These are phyloP conservation scores for Brachyalestes nurse DNA, from an alignment of 2,797 vertebrate species.

Conservation along the genomic window DNA sequence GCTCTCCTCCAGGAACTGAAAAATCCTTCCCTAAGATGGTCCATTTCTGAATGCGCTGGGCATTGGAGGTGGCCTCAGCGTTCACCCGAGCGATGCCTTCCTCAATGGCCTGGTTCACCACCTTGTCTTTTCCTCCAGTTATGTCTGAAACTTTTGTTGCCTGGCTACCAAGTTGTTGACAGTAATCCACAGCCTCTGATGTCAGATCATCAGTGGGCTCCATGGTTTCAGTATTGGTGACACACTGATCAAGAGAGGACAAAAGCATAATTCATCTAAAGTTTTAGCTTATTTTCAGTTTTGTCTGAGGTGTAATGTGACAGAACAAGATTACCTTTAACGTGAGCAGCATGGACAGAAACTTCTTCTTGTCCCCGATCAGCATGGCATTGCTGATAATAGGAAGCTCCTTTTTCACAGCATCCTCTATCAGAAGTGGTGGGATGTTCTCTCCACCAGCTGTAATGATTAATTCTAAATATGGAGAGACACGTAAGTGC, in stretches of 20 bases:
- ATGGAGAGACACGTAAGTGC: constrained; percentile 1
- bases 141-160: constrained; percentile 83
- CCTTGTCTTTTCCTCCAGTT: constrained; percentile 71
- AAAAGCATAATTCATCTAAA: background rate
- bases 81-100: constrained; percentile 84
- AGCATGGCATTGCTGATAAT: constrained; percentile 86
- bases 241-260: constrained; percentile 70
- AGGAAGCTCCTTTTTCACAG: constrained; percentile 83
- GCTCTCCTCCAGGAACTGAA: constrained; percentile 86
- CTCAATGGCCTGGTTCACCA: constrained; percentile 79
- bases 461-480: constrained; percentile 86
- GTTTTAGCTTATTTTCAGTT: background rate
- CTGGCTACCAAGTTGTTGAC: constrained; percentile 80
- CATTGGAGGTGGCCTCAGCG: constrained; percentile 75
- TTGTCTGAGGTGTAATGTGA: background rate
- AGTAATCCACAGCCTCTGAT: constrained; percentile 81
- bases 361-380: constrained; percentile 86
- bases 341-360: constrained; percentile 86
- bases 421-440: constrained; percentile 84
- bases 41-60: constrained; percentile 88
- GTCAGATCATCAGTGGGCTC: constrained; percentile 84
- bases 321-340: constrained; percentile 76
- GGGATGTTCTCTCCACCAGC: constrained; percentile 87
- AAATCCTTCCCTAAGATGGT: constrained; percentile 83
- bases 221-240: constrained; percentile 78